phyloP scores from a whole-genome alignment of 2,113 vertebrate genomes.

The Mobula birostris region DNA sequence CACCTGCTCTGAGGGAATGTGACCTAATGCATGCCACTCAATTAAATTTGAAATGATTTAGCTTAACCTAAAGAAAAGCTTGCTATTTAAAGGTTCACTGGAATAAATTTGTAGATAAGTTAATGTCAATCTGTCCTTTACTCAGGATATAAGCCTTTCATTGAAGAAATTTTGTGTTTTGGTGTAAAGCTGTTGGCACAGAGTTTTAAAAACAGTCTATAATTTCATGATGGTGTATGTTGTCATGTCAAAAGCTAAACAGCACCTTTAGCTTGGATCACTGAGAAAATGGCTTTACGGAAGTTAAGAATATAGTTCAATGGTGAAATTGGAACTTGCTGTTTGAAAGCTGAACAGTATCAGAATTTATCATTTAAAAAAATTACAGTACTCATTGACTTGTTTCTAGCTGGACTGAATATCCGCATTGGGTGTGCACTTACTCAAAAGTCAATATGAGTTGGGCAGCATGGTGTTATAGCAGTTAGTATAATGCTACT shows the following conservation, averaged over 20 bases:
- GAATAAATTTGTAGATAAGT: background rate
- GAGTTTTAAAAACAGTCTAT: background rate
- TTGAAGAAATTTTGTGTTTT: background rate
- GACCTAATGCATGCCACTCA: conserved; percentile 2
- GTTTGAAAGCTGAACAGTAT: background rate
- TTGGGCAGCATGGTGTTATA: no score
- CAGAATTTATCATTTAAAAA: background rate
- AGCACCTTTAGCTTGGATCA: background rate
- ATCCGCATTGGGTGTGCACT: background rate
- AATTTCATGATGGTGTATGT: background rate
- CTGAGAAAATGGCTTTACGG: background rate
- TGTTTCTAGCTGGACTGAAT: background rate
- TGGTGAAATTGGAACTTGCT: background rate
- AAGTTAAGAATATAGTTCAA: background rate
- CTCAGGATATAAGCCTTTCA: background rate
- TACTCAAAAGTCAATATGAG: background rate
- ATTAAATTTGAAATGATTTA: conserved; percentile 1
- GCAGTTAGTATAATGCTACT: no score
- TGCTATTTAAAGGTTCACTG: background rate
- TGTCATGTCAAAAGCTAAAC: background rate
- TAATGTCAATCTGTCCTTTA: background rate
- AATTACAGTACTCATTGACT: background rate
- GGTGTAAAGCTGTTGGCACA: background rate
- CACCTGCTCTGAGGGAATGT: conserved; percentile 10
- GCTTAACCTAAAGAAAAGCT: background rate